A percentile compares a stretch with the other conserved stretches of the same genome.
Conservation (phyloP, 2,797 vertebrate species). For the Etheostoma perlongum region DNA sequence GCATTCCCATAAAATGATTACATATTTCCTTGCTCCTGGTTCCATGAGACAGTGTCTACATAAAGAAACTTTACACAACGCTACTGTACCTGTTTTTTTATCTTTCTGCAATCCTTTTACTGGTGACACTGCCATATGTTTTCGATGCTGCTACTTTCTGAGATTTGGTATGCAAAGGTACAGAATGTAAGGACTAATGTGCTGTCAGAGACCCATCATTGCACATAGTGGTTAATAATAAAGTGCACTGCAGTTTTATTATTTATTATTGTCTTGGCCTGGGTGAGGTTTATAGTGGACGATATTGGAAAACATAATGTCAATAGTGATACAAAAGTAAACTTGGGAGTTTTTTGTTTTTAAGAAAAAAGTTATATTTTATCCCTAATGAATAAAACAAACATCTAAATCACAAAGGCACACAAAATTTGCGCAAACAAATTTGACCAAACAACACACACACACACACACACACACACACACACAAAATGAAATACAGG, state of each 20-base stretch:
- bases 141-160: not conserved
- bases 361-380: slow-evolving; percentile 3
- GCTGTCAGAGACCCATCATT: slow-evolving; percentile 15
- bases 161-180: slow-evolving; percentile 26
- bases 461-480: slow-evolving; percentile 6
- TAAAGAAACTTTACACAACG: slow-evolving; percentile 17
- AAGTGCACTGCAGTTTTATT: slow-evolving; percentile 30
- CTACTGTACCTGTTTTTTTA: slow-evolving; percentile 16
- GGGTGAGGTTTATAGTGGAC: slow-evolving; percentile 9
- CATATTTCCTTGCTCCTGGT: not conserved
- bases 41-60: slow-evolving; percentile 13
- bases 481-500: not conserved
- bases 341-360: not conserved
- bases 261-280: slow-evolving; percentile 20
- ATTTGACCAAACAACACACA: not conserved
- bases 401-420: no score
- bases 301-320: slow-evolving; percentile 25
- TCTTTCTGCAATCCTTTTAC: slow-evolving; percentile 34
- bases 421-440: no score
- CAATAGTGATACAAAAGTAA: slow-evolving; percentile 31
- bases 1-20: not conserved
- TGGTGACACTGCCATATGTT: not conserved
- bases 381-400: slow-evolving; percentile 24
- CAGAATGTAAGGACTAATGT: slow-evolving; percentile 20
- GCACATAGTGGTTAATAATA: slow-evolving; percentile 26